Evolutionary conservation across 1,140 invertebrate genomes (phyloP).

Genomic region (Bombus terrestris): DNA sequence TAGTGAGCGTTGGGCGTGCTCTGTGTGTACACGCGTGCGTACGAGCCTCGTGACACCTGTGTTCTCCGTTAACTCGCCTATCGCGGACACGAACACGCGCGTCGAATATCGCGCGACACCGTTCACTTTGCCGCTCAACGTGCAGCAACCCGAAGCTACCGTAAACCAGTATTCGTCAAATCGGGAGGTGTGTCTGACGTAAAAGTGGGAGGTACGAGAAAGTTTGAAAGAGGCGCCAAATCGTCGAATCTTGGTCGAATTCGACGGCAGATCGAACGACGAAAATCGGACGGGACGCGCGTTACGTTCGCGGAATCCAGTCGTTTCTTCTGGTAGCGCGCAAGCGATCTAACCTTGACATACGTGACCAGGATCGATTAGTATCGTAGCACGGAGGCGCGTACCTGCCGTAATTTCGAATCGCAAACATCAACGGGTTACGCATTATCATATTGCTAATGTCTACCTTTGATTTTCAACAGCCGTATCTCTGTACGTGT

Average conservation of each 20-base stretch:
- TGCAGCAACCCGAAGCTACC: background rate
- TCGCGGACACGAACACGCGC: slow-evolving; percentile 41
- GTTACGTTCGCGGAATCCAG: too few species aligned
- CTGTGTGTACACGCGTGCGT: slow-evolving; percentile 55
- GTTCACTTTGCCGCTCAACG: slow-evolving; percentile 53
- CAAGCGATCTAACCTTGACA: slow-evolving; percentile 49
- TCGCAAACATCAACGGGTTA: slow-evolving; percentile 33
- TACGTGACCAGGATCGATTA: slow-evolving; percentile 40
- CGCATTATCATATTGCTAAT: slow-evolving; percentile 45
- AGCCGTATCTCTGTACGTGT: slow-evolving; percentile 20
- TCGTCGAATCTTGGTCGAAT: background rate
- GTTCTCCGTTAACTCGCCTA: slow-evolving; percentile 55
- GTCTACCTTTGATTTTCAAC: slow-evolving; percentile 31
- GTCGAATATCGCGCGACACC: slow-evolving; percentile 40
- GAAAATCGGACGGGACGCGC: too few species aligned
- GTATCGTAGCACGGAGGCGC: background rate
- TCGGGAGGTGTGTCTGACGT: background rate
- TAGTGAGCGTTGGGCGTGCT: slow-evolving; percentile 74
- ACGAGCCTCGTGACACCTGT: slow-evolving; percentile 52
- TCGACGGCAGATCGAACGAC: too few species aligned
- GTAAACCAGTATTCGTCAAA: slow-evolving; percentile 17
- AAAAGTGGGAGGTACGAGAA: too few species aligned
- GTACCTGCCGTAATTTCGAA: slow-evolving; percentile 39
- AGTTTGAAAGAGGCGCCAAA: background rate
- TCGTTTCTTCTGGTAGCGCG: too few species aligned